Evolutionary conservation across 2,113 vertebrate species (phyloP).

Genomic region (Bubo blakistoni): DNA sequence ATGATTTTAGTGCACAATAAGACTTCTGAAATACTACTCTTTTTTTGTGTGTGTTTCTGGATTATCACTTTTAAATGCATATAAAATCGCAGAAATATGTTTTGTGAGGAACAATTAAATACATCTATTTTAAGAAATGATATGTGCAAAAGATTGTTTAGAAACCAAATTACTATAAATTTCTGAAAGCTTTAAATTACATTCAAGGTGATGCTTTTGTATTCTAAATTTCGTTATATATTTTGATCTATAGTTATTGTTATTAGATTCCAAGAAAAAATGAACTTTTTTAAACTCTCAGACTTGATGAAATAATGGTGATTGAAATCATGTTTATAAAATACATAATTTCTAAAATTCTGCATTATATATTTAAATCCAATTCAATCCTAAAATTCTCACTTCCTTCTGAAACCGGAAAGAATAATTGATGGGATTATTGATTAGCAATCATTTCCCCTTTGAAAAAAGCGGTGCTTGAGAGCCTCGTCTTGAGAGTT

Average conservation of each 20-base stretch:
- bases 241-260: background rate
- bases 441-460: background rate
- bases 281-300: background rate
- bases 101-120: background rate
- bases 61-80: background rate
- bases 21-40: background rate
- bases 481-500: background rate
- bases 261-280: background rate
- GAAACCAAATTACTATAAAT: background rate
- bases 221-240: background rate
- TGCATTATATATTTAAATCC: background rate
- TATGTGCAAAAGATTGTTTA: background rate
- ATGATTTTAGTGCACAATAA: background rate
- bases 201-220: background rate
- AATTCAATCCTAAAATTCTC: background rate
- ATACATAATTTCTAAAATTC: background rate
- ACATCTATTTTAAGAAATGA: fast-evolving
- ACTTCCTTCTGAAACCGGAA: background rate
- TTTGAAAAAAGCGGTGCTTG: background rate
- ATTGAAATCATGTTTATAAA: background rate
- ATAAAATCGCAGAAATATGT: background rate
- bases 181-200: background rate
- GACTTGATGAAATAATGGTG: background rate
- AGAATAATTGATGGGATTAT: background rate
- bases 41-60: background rate